phyloP scores from a whole-genome alignment of 1,140 invertebrate species.

The Drosophila ficusphila region DNA sequence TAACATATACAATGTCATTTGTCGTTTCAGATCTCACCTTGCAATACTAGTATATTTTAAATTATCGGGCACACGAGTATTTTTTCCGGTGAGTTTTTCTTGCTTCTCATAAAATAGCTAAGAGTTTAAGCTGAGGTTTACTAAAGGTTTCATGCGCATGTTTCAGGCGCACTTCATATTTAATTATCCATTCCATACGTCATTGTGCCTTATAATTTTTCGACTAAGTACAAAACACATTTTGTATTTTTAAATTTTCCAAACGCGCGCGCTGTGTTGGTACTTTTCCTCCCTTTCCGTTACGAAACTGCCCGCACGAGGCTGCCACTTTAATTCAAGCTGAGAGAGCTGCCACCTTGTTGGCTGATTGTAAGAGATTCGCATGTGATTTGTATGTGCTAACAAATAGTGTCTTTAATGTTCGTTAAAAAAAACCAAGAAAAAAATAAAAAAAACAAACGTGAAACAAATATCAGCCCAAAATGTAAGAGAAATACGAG shows the following conservation, averaged over 20 bases:
- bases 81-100: constrained; percentile 15
- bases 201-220: too few relatives aligned
- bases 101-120: not conserved
- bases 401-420: not conserved
- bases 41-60: not conserved
- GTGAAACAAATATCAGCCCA: not conserved
- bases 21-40: constrained; percentile 17
- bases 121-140: too few relatives aligned
- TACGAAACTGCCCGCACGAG: constrained; percentile 17
- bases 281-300: constrained; percentile 27
- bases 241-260: not conserved
- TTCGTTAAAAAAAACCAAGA: too few relatives aligned
- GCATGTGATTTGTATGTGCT: constrained; percentile 3
- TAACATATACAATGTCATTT: too few relatives aligned
- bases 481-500: not conserved
- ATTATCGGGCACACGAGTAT: not conserved
- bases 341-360: constrained; percentile 20
- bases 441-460: not conserved
- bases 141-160: not conserved
- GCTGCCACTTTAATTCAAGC: constrained; percentile 22
- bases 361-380: constrained; percentile 10
- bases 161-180: not conserved
- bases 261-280: constrained; percentile 24
- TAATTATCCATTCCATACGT: not conserved
- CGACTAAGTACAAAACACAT: not conserved